Evolutionary conservation across 1,140 invertebrate genomes (phyloP).

Genomic region (Notospermus geniculatus): DNA sequence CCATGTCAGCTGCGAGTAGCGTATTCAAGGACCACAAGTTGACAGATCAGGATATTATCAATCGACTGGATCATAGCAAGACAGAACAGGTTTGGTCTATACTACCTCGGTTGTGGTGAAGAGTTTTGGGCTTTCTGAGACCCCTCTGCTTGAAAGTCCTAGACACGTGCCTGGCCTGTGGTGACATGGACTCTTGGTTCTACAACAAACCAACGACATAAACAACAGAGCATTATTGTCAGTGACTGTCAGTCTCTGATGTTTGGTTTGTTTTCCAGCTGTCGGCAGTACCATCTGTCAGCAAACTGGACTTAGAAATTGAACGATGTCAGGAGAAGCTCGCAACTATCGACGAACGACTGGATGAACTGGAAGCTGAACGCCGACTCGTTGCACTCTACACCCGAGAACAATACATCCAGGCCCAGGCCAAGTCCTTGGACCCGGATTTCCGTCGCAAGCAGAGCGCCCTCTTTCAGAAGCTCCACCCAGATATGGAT

Average conservation of each 20-base stretch:
- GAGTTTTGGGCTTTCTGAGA: no score
- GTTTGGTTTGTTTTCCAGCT: slow-evolving; percentile 18
- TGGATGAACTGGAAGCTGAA: slow-evolving; percentile 41
- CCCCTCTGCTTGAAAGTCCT: no score
- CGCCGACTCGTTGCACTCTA: slow-evolving; percentile 43
- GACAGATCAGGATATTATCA: slow-evolving; percentile 2
- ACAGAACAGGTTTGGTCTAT: not conserved
- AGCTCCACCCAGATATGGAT: slow-evolving; percentile 45
- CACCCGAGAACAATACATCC: slow-evolving; percentile 42
- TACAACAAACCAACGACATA: no score
- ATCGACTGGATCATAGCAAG: slow-evolving; percentile 4
- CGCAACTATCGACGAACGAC: slow-evolving; percentile 32
- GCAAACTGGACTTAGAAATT: slow-evolving; percentile 35
- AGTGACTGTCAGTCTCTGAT: no score
- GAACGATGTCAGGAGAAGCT: slow-evolving; percentile 40
- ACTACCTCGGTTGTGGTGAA: no score
- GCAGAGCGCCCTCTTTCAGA: slow-evolving; percentile 48
- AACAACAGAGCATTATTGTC: no score
- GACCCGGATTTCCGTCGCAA: slow-evolving; percentile 37
- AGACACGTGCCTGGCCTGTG: no score
- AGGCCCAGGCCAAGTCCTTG: slow-evolving; percentile 27
- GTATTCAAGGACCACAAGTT: not conserved
- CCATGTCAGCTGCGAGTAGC: not conserved
- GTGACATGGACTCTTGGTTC: no score
- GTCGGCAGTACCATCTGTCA: slow-evolving; percentile 32